Percentiles rank a stretch among this genome's conserved stretches.
These are phyloP conservation scores for Daktulosphaira vitifoliae DNA, from an alignment of 1,140 invertebrate genomes.

Conservation along the genomic window DNA sequence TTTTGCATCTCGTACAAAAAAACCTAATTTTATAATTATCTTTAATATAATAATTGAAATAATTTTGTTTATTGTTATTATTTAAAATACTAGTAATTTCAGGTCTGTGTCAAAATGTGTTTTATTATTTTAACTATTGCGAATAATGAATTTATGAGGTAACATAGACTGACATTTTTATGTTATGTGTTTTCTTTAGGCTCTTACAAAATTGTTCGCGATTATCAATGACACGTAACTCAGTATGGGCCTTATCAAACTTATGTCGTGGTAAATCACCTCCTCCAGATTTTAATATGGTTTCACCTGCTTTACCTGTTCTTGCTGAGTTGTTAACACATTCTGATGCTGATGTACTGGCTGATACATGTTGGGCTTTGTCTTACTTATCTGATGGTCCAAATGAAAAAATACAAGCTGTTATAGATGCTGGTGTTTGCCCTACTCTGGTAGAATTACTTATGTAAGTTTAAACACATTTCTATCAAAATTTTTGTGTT, in stretches of 20 bases:
- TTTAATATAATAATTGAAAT: too few species aligned
- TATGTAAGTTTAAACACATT: conserved; percentile 53
- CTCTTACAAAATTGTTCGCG: conserved; percentile 42
- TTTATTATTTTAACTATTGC: too few species aligned
- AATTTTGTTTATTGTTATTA: too few species aligned
- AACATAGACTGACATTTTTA: too few species aligned
- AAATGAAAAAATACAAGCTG: conserved; percentile 96
- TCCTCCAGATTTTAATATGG: conserved; percentile 83
- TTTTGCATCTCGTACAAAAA: too few species aligned
- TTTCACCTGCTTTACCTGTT: conserved; percentile 69
- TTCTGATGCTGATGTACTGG: conserved; percentile 80
- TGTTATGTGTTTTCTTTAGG: conserved; percentile 22
- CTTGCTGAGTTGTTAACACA: conserved; percentile 81
- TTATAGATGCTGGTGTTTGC: conserved; percentile 93
- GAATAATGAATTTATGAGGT: too few species aligned
- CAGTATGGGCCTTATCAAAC: conserved; percentile 96
- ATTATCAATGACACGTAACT: conserved; percentile 89
- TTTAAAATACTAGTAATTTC: too few species aligned
- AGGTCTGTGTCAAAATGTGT: too few species aligned
- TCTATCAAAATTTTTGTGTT: too few species aligned
- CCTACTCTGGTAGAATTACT: conserved; percentile 86
- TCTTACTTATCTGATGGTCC: conserved; percentile 93
- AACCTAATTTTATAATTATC: too few species aligned
- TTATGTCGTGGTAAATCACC: conserved; percentile 94
- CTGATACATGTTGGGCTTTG: conserved; percentile 92